These are phyloP conservation scores for Felis chaus DNA, from an alignment of 2,113 vertebrate genomes.

Conservation along the genomic window DNA sequence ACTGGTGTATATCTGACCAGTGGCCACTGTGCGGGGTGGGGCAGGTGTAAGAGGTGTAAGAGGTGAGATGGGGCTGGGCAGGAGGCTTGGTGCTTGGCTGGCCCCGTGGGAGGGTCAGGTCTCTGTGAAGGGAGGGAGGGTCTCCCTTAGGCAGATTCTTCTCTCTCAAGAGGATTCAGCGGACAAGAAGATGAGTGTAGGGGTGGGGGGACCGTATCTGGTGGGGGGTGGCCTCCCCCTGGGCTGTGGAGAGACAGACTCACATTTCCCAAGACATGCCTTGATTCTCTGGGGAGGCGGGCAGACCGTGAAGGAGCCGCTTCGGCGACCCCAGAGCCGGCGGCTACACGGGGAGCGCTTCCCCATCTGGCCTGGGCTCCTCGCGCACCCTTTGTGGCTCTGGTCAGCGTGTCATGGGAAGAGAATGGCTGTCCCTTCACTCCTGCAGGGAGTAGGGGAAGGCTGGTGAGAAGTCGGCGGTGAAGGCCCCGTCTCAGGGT, in stretches of 20 bases:
- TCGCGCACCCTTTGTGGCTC: neutral
- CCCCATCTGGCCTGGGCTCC: neutral
- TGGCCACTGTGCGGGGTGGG: rapidly evolving
- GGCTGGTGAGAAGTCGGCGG: neutral
- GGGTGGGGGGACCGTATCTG: neutral
- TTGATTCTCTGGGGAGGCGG: too few relatives aligned
- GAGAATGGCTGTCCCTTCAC: too few relatives aligned
- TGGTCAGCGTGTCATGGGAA: rapidly evolving
- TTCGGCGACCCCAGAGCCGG: rapidly evolving
- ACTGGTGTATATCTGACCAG: neutral
- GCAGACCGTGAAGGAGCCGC: neutral
- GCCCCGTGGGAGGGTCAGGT: neutral
- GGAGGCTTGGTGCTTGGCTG: too few relatives aligned
- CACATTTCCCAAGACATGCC: rapidly evolving
- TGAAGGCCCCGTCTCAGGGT: neutral
- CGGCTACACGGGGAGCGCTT: rapidly evolving
- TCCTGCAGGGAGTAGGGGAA: neutral
- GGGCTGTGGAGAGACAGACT: too few relatives aligned
- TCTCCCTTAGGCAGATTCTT: neutral
- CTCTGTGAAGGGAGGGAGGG: neutral
- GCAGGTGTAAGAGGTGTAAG: neutral
- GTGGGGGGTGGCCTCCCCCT: neutral
- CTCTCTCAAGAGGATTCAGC: neutral
- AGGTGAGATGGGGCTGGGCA: neutral
- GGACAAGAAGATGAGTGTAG: neutral